These are phyloP conservation scores for Papilio dardanus DNA, from an alignment of 1,140 invertebrate species.

Conservation along the genomic window DNA sequence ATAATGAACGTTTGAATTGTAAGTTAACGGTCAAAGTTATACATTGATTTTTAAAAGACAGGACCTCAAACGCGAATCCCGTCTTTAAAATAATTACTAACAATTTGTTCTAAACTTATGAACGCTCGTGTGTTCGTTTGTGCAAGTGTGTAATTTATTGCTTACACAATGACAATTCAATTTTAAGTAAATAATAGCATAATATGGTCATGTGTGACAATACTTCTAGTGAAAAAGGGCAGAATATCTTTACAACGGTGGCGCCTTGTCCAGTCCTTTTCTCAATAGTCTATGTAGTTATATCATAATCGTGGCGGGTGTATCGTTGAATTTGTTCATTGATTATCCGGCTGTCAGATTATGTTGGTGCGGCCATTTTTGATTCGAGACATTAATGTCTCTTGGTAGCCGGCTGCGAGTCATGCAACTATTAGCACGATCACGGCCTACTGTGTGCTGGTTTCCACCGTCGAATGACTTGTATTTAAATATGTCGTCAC, in stretches of 20 bases:
- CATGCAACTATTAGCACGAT: conserved; percentile 17
- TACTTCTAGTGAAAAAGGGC: too few species aligned
- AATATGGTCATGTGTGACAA: too few species aligned
- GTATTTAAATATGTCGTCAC: not conserved
- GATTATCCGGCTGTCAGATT: conserved; percentile 35
- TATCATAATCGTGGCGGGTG: conserved; percentile 15
- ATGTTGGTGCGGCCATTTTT: not conserved
- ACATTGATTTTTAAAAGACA: not conserved
- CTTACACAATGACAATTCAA: not conserved
- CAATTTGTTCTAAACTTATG: not conserved
- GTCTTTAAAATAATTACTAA: too few species aligned
- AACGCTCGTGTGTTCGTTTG: not conserved
- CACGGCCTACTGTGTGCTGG: not conserved
- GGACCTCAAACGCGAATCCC: not conserved
- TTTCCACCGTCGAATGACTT: not conserved
- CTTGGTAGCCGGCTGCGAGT: conserved; percentile 19
- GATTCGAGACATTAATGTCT: conserved; percentile 21
- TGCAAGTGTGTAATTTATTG: not conserved
- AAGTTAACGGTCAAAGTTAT: not conserved
- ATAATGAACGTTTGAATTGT: not conserved
- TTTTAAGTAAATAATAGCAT: too few species aligned
- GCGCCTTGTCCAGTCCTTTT: not conserved
- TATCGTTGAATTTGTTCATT: conserved; percentile 32
- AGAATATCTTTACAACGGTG: too few species aligned
- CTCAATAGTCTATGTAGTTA: not conserved